These are phyloP conservation scores for Limonius californicus DNA, from an alignment of 1,140 invertebrate species.

Conservation along the genomic window DNA sequence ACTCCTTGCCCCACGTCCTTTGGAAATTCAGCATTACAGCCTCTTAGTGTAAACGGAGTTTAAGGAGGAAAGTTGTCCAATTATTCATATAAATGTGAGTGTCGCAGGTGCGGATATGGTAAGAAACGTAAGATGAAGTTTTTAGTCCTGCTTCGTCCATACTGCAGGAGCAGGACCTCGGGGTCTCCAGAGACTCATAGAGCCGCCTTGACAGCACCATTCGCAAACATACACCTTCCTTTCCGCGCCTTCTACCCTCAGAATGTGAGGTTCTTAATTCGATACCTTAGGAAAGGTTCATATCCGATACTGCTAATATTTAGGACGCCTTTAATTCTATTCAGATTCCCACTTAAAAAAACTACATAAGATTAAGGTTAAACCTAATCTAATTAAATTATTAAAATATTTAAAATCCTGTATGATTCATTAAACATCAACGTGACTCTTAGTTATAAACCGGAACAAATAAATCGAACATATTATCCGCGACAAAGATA, in stretches of 20 bases:
- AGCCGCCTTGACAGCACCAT: conserved; percentile 40
- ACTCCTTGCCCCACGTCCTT: neutral
- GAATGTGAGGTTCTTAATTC: conserved; percentile 29
- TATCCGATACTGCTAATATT: too few relatives aligned
- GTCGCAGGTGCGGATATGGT: conserved; percentile 28
- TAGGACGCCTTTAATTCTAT: too few relatives aligned
- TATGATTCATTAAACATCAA: too few relatives aligned
- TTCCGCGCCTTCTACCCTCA: conserved; percentile 28
- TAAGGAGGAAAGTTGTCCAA: conserved; percentile 26
- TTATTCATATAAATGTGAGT: conserved; percentile 38
- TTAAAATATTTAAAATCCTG: too few relatives aligned
- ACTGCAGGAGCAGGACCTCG: conserved; percentile 29
- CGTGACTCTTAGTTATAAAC: too few relatives aligned
- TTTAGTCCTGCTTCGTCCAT: conserved; percentile 21
- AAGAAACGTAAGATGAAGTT: conserved; percentile 25
- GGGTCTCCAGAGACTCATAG: conserved; percentile 29
- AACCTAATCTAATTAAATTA: too few relatives aligned
- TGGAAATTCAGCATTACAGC: neutral
- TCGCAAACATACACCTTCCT: conserved; percentile 40
- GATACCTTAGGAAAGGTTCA: neutral
- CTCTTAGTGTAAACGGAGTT: neutral
- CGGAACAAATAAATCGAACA: too few relatives aligned
- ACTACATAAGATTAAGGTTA: too few relatives aligned
- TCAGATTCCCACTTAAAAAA: too few relatives aligned
- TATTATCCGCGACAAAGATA: too few relatives aligned